A percentile compares a stretch with the other conserved stretches of the same genome.
Evolutionary conservation across 30 jellyfish, hydroid and myxozoan genomes (phyloP).

Genomic region (Cassiopea andromeda): DNA sequence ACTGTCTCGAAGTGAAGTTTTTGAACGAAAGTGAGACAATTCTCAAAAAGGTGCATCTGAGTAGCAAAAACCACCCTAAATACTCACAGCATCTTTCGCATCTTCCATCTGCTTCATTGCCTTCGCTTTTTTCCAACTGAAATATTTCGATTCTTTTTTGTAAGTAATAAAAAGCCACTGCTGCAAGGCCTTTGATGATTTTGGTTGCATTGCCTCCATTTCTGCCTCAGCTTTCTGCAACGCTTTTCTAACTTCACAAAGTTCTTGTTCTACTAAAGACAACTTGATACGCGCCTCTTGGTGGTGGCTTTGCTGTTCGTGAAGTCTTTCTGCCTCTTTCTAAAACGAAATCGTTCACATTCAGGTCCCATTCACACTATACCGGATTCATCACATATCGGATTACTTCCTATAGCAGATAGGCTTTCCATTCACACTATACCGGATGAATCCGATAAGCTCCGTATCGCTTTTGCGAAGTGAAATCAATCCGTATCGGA

Average conservation of each 20-base stretch:
- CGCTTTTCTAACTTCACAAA: conserved; percentile 83
- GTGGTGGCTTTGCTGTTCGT: conserved; percentile 77
- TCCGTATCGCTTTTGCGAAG: no score
- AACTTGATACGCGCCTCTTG: conserved; percentile 85
- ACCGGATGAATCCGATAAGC: no score
- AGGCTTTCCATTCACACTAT: no score
- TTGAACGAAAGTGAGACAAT: conserved; percentile 2
- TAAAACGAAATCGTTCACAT: not conserved
- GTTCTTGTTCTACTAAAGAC: conserved; percentile 87
- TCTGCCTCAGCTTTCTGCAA: conserved; percentile 88
- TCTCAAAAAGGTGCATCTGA: not conserved
- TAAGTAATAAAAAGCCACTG: conserved; percentile 88
- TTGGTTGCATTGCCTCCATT: conserved; percentile 59
- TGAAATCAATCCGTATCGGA: no score
- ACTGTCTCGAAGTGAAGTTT: no score
- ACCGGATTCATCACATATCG: no score
- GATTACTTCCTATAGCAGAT: no score
- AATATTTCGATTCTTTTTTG: conserved; percentile 83
- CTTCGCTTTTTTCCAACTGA: conserved; percentile 57
- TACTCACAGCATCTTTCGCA: conserved; percentile 93
- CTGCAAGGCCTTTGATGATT: conserved; percentile 82
- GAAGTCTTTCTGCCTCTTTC: conserved; percentile 94
- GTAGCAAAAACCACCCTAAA: not conserved
- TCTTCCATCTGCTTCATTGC: conserved; percentile 93
- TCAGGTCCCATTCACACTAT: not conserved